Conservation (phyloP, 2,888 invertebrate genomes). For the Meteorus cinctellus region DNA sequence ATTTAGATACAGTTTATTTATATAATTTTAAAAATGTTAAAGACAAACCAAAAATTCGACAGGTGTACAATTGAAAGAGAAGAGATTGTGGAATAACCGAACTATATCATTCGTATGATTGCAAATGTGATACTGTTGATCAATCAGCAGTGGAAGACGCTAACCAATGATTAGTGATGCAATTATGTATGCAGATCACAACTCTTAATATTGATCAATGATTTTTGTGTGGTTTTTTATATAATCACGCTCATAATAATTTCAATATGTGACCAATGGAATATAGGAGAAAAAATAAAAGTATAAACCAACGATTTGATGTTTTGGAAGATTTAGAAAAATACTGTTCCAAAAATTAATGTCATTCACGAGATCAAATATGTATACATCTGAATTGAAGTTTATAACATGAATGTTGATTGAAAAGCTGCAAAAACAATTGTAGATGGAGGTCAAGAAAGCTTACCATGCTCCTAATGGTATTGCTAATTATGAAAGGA, state of each 20-base stretch:
- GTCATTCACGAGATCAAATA: background rate
- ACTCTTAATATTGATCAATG: background rate
- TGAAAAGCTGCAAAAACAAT: background rate
- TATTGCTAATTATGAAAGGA: background rate
- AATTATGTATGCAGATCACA: background rate
- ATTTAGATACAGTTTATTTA: background rate
- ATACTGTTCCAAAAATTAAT: background rate
- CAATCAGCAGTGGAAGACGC: constrained; percentile 2
- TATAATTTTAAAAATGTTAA: background rate
- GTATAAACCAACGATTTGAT: background rate
- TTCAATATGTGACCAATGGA: background rate
- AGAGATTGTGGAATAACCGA: background rate
- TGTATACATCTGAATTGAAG: background rate
- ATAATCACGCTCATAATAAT: background rate
- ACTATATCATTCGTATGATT: background rate
- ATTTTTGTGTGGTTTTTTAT: background rate
- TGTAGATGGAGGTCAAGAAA: background rate
- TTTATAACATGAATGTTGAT: background rate
- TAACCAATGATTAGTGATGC: background rate
- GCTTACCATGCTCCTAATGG: background rate
- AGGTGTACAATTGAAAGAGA: no score
- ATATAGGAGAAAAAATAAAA: background rate
- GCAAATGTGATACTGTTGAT: background rate
- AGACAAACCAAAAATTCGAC: background rate
- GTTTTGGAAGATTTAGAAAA: background rate